These are phyloP conservation scores for Helogale parvula DNA, from an alignment of 2,113 vertebrate species.

Conservation along the genomic window DNA sequence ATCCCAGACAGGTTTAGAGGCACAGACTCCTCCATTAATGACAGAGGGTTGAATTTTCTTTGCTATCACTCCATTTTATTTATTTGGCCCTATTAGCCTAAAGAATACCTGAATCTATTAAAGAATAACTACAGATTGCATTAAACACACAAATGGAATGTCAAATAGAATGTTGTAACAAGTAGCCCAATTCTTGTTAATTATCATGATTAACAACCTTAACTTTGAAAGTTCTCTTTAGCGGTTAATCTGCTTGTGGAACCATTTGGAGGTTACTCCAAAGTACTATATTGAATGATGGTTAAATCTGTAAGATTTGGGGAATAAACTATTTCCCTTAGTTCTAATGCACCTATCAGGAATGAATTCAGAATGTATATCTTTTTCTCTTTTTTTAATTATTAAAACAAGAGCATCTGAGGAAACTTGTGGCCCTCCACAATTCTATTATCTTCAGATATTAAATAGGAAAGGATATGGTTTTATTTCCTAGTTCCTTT, in stretches of 20 bases:
- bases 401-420: neutral
- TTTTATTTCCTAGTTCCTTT: neutral
- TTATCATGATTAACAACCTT: neutral
- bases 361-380: neutral
- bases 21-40: neutral
- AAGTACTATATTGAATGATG: neutral
- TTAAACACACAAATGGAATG: neutral
- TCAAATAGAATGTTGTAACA: constrained; percentile 3
- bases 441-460: neutral
- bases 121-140: neutral
- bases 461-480: neutral
- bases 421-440: neutral
- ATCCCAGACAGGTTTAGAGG: neutral
- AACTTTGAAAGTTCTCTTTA: constrained; percentile 3
- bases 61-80: neutral
- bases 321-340: neutral
- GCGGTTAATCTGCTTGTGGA: neutral
- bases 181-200: constrained; percentile 9
- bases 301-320: neutral
- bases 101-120: neutral
- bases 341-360: neutral
- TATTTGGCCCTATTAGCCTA: neutral
- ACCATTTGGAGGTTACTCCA: neutral
- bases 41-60: neutral
- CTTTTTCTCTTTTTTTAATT: neutral